Evolutionary conservation across 2,888 invertebrate genomes (phyloP).

Genomic region (Harpagoxenus sublaevis): DNA sequence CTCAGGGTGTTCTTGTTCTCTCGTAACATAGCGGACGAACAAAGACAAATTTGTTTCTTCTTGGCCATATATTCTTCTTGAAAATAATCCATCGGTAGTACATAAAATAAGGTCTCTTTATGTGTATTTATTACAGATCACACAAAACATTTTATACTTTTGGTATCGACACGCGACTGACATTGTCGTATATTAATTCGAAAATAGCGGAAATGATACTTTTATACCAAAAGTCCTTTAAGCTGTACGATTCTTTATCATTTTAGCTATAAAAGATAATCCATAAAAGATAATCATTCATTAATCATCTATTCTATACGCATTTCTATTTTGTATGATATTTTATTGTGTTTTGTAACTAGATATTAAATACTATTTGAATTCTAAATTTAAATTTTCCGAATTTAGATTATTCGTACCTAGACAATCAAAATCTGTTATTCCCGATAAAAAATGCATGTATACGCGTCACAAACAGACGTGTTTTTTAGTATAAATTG

Average conservation of each 20-base stretch:
- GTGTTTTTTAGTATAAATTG: not conserved
- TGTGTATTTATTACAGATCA: conserved; percentile 46
- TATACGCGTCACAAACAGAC: too few species aligned
- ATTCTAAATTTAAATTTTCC: not conserved
- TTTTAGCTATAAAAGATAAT: too few species aligned
- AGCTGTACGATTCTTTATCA: not conserved
- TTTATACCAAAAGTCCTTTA: not conserved
- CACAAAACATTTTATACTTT: conserved; percentile 13
- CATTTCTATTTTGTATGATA: not conserved
- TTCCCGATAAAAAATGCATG: not conserved
- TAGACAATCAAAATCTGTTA: not conserved
- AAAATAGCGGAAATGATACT: not conserved
- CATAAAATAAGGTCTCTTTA: conserved; percentile 39
- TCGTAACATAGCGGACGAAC: conserved; percentile 47
- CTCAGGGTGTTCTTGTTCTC: conserved; percentile 21
- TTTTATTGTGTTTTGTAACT: not conserved
- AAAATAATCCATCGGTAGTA: conserved; percentile 29
- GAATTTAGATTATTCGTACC: not conserved
- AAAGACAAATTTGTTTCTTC: conserved; percentile 56
- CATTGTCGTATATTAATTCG: not conserved
- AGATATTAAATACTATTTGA: not conserved
- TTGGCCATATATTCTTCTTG: conserved; percentile 35
- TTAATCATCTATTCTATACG: too few species aligned
- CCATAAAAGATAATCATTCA: not conserved
- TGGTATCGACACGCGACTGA: not conserved